A percentile compares a stretch with the other conserved stretches of the same genome.
Evolutionary conservation across 2,888 invertebrate species (phyloP).

Genomic region (Drosophila acutilabella): DNA sequence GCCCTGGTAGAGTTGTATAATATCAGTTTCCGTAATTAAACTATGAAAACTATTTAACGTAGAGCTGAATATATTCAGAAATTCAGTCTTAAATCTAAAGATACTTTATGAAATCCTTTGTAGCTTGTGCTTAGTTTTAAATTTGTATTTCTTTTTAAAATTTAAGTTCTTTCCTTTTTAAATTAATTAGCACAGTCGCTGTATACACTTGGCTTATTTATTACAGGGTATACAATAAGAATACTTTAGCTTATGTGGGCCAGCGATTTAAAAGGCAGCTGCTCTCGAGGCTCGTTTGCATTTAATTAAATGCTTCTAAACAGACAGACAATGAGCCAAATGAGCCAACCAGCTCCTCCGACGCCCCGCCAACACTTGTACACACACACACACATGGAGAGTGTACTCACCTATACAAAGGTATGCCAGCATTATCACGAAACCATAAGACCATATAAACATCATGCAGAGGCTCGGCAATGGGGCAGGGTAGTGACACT

Average conservation of each 20-base stretch:
- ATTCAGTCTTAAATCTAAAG: no score
- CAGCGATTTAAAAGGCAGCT: slow-evolving; percentile 69
- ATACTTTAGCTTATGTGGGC: slow-evolving; percentile 50
- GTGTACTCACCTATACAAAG: slow-evolving; percentile 91
- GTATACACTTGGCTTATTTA: neutral
- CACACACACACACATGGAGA: slow-evolving; percentile 9
- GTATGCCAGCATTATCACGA: slow-evolving; percentile 93
- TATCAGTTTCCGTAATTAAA: no score
- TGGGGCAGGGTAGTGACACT: slow-evolving; percentile 94
- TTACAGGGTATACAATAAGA: slow-evolving; percentile 31
- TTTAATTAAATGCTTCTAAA: slow-evolving; percentile 76
- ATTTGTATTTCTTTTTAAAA: no score
- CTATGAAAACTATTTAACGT: no score
- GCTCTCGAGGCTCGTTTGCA: slow-evolving; percentile 68
- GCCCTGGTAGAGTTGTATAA: slow-evolving; percentile 4
- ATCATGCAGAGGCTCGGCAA: slow-evolving; percentile 93
- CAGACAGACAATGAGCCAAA: slow-evolving; percentile 55
- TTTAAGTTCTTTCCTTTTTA: neutral
- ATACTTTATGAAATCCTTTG: no score
- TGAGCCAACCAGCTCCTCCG: slow-evolving; percentile 24
- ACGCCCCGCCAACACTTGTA: neutral
- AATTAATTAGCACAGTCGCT: neutral
- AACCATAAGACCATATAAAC: slow-evolving; percentile 97
- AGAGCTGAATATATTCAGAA: no score
- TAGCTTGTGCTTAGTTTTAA: no score